These are phyloP conservation scores for Tiphia femorata DNA, from an alignment of 2,888 invertebrate genomes.

Conservation along the genomic window DNA sequence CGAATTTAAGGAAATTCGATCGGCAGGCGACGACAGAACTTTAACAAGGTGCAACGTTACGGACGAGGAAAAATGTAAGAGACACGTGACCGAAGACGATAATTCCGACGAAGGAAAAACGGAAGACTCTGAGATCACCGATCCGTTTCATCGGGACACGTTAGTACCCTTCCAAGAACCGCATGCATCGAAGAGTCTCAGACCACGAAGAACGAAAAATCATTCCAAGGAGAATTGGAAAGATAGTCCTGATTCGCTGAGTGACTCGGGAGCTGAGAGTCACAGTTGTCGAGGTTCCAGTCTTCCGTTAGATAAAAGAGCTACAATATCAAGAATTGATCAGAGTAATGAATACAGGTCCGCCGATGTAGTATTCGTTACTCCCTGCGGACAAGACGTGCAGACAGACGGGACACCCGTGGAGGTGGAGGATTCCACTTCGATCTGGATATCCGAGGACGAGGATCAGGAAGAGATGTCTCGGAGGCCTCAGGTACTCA, in stretches of 20 bases:
- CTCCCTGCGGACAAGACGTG: conserved; percentile 16
- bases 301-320: no score
- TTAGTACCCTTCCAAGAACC: no score
- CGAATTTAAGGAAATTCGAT: conserved; percentile 14
- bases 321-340: conserved; percentile 1
- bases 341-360: conserved; percentile 16
- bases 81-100: conserved; percentile 23
- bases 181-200: conserved; percentile 3
- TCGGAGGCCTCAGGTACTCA: conserved; percentile 64
- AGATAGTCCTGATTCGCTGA: conserved; percentile 3
- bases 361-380: conserved; percentile 32
- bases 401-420: conserved; percentile 37
- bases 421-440: conserved; percentile 58
- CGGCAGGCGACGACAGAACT: conserved; percentile 15
- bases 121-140: background rate
- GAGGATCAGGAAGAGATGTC: conserved; percentile 64
- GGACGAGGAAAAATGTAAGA: conserved; percentile 53
- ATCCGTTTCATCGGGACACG: background rate
- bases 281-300: no score
- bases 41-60: conserved; percentile 39
- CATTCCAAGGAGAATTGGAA: background rate
- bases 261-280: background rate
- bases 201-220: background rate
- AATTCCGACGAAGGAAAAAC: background rate
- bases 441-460: conserved; percentile 56